Evolutionary conservation across 2,888 invertebrate species (phyloP).

Genomic region (Acleris emargana): DNA sequence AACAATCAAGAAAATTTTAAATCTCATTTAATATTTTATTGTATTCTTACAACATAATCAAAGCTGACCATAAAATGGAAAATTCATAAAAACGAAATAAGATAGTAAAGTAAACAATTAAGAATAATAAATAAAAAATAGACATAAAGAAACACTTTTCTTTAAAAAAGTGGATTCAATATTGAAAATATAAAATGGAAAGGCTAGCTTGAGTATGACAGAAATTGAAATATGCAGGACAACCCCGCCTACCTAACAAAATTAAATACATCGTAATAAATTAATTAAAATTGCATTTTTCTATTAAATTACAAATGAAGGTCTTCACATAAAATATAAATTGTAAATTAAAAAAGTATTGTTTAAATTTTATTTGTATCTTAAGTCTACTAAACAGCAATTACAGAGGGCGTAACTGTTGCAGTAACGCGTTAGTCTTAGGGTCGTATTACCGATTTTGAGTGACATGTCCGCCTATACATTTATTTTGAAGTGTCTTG

Average conservation of each 20-base stretch:
- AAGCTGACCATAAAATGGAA: conserved; percentile 34
- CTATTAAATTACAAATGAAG: conserved; percentile 24
- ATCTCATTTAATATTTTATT: conserved; percentile 25
- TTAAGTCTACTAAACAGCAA: conserved; percentile 35
- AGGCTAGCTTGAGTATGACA: conserved; percentile 27
- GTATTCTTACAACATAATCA: conserved; percentile 22
- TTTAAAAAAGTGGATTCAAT: conserved; percentile 63
- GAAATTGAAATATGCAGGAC: conserved; percentile 42
- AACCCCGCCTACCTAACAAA: conserved; percentile 43
- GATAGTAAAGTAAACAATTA: conserved; percentile 39
- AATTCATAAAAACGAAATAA: conserved; percentile 34
- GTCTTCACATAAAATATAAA: conserved; percentile 36
- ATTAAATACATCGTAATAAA: conserved; percentile 11
- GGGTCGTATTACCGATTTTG: no score
- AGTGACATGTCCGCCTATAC: no score
- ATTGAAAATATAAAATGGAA: conserved; percentile 39
- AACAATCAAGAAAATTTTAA: neutral
- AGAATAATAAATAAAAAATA: conserved; percentile 42
- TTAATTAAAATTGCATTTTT: conserved; percentile 24
- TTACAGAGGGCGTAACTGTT: conserved; percentile 32
- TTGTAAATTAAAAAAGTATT: neutral
- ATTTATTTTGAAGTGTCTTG: neutral
- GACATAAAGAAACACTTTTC: conserved; percentile 64
- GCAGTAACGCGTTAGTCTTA: conserved; percentile 25
- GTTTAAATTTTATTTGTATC: neutral